Base-by-base conservation (phyloP, 2,797 vertebrate genomes). In the Coendou prehensilis region DNA sequence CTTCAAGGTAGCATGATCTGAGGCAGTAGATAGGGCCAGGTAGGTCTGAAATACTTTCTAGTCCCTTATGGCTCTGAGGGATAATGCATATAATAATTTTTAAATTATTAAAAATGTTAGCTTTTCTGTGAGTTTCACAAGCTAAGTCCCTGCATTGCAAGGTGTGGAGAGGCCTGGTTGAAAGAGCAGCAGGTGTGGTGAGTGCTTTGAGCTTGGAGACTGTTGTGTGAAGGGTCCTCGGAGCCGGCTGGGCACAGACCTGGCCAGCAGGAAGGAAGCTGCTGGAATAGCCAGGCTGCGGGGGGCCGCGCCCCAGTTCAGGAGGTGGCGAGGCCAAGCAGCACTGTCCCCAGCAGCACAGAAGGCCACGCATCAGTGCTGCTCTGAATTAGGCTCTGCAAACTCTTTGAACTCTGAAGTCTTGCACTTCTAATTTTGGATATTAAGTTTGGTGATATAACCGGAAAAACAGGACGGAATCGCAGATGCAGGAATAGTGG, bases 371-470 rank as follows among this genome's bases (percentile, higher is more conserved):
- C 30, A 14, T 33, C 41, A 47, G 45, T 71, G 52, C 37, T 64
- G 45, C 54, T 23, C 61, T n/a, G 28, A 84, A 71, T 92, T 76
- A 85, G 50, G 73, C 73, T 83, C 69, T n/a, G 17, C 82, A 81
- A 91, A 57, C 69, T 64, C 87, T 96, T 93, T 94, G 71, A 96
- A 26, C 67, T 91, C 78, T 83, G 56, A 97, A 89, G 75, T 92
- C 18, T 80, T 82, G 15, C 73, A 81, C 71, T 95, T 89, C 94
- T 97, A 96, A 97, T 94, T 95, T 91, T 28, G 89, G 88, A 80
- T 81, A 41, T 93, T 89, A 78, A 81, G 61, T 67, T 95, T 90
- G 89, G 33, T 94, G 94, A 96, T 94, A 54, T 87, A 96, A 96
- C 80, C 45, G 57, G 92, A 81, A 94, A 98, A 96, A 30, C 85